Evolutionary conservation across 2,113 vertebrate genomes (phyloP), one percentile per base, ranked within the genome.

Genomic region (Bombycilla garrulus): DNA sequence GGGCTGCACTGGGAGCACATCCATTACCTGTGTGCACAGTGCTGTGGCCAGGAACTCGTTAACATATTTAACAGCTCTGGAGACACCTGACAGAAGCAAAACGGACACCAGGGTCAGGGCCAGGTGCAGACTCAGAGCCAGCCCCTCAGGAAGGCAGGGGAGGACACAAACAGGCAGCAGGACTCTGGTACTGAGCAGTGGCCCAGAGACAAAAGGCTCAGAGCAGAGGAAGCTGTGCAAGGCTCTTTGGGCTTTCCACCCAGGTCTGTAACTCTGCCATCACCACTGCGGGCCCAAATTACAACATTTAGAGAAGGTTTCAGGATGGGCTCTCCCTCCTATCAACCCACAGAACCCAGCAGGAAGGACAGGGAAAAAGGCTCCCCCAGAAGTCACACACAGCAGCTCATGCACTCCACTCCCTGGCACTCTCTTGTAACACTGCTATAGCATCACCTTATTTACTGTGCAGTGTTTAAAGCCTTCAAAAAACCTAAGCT

Each of bases 41-140:
- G 99, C 99, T 94, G 99, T 98, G 71, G 97, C 99, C 98, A 99
- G 99, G 98, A 99, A 99, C 97, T 99, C 98, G 94, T 99, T 99
- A 97, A 99, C 93, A 99, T 99, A 99, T 97, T 99, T 99, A 98
- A 99, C 98, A 77, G 99, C 99, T 98, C 99, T 98, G 98, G 99
- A 99, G 97, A 99, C 99, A 97, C 99, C 99, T 99, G 97, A 97
- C 98, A 97, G 97, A 96, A 92, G 97, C 72, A 8, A 96, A 94
- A 96, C 10, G 50, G 86, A 95, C 74, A 90, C 90, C 70, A 93
- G 56, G 92, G 96, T 87, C 90, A 96, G 89, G 82, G 93, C 60
- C 90, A 96, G 48, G 64, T 60, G 94, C 67, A 91, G 40, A 70
- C 72, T 79, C 82, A 81, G 60, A 93, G 95, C 51, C 95, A 89